Evolutionary conservation across 37 sponge, comb jelly and placozoan genomes (phyloP).

Genomic region (Amphimedon queenslandica): DNA sequence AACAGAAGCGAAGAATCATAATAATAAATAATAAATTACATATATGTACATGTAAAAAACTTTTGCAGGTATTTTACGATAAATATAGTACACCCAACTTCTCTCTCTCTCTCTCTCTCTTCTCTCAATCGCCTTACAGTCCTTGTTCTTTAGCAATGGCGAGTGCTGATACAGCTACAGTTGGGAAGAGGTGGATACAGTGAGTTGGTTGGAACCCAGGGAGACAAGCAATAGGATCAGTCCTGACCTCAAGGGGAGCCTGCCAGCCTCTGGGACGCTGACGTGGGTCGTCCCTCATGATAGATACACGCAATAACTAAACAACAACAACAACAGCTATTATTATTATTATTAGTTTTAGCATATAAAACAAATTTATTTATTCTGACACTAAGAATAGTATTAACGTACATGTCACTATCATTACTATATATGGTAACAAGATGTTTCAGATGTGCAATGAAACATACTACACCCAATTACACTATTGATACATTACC

Average conservation of each 20-base stretch:
- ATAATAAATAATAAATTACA: not conserved
- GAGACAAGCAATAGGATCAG: conserved; percentile 47
- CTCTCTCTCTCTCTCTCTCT: not conserved
- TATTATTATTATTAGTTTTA: not conserved
- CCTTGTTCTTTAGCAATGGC: conserved; percentile 53
- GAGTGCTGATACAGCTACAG: conserved; percentile 57
- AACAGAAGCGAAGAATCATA: not conserved
- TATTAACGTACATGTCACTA: no score
- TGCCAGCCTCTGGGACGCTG: conserved; percentile 54
- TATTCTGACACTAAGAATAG: not conserved
- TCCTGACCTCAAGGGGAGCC: conserved; percentile 49
- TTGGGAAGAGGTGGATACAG: conserved; percentile 64
- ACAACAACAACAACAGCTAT: not conserved
- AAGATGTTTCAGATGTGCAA: no score
- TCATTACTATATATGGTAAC: no score
- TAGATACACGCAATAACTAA: conserved; percentile 37
- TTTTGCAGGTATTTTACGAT: no score
- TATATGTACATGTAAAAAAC: no score
- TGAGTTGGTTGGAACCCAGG: conserved; percentile 77
- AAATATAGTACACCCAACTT: no score
- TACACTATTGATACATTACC: no score
- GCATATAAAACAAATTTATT: not conserved
- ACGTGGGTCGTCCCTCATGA: conserved; percentile 63
- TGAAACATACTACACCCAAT: no score
- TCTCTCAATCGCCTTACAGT: conserved; percentile 50